Conservation (phyloP, 2,113 vertebrate genomes). For the Nansenia antarctica region DNA sequence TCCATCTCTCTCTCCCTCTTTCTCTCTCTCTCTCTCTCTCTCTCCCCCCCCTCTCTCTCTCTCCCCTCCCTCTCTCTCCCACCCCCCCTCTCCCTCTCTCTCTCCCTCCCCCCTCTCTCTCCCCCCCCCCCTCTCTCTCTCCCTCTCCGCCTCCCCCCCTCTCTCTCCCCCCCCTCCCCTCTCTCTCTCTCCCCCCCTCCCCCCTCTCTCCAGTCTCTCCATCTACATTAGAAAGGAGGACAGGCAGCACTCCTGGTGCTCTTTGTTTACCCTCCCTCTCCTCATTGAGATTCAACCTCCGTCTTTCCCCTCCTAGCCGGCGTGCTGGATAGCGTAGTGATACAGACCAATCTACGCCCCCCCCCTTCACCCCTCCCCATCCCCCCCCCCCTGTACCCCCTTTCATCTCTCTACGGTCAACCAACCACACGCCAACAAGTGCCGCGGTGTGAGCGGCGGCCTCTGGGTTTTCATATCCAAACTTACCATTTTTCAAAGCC, state of each 20-base stretch:
- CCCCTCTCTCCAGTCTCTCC: not conserved
- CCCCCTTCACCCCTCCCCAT: not conserved
- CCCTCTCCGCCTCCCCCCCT: not conserved
- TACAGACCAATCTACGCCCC: constrained; percentile 17
- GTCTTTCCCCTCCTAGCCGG: constrained; percentile 3
- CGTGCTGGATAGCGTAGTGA: constrained; percentile 29
- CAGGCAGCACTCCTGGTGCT: constrained; percentile 18
- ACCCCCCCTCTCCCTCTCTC: too few species aligned
- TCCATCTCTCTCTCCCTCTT: too few species aligned
- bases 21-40: not conserved
- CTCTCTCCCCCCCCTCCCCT: too few species aligned
- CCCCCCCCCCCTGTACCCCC: constrained; percentile 8
- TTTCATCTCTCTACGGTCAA: constrained; percentile 19
- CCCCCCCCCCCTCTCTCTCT: too few species aligned
- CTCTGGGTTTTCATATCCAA: constrained; percentile 53
- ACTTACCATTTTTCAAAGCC: constrained; percentile 56
- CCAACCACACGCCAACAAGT: not conserved
- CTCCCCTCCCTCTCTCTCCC: not conserved
- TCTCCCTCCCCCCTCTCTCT: too few species aligned
- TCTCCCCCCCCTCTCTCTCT: not conserved
- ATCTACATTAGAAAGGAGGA: constrained; percentile 48
- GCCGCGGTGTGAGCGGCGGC: constrained; percentile 35
- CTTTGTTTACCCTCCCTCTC: constrained; percentile 42
- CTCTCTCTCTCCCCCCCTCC: too few species aligned
- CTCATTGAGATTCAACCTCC: constrained; percentile 49